These are phyloP conservation scores for Falco cherrug DNA, from an alignment of 2,797 vertebrate species.

Conservation along the genomic window DNA sequence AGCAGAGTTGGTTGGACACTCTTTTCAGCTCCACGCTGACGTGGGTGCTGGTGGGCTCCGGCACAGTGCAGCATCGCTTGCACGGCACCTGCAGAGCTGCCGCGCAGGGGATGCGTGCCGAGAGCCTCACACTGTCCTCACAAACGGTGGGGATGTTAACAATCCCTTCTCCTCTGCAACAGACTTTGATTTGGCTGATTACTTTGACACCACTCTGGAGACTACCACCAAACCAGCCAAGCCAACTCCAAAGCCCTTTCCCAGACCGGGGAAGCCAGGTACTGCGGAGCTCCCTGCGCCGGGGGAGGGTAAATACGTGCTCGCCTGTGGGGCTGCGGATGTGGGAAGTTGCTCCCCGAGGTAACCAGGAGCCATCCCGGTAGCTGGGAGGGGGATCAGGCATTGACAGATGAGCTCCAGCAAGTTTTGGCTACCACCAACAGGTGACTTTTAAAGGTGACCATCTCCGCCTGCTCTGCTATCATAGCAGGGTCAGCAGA, in stretches of 20 bases:
- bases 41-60: rapidly evolving
- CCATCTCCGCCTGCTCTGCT: neutral
- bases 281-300: rapidly evolving
- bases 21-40: neutral
- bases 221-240: slow-evolving; percentile 72
- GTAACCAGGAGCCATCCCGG: neutral
- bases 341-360: rapidly evolving
- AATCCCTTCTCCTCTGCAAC: neutral
- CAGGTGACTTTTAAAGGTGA: neutral
- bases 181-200: slow-evolving; percentile 38
- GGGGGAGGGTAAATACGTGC: rapidly evolving
- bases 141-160: neutral
- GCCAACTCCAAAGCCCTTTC: slow-evolving; percentile 51
- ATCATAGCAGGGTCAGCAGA: rapidly evolving
- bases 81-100: neutral
- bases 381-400: neutral
- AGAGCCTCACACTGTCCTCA: rapidly evolving
- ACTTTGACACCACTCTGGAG: slow-evolving; percentile 26
- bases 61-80: rapidly evolving
- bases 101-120: rapidly evolving
- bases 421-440: neutral
- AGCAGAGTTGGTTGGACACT: neutral
- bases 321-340: rapidly evolving
- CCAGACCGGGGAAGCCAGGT: slow-evolving; percentile 60
- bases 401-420: neutral